Percentiles rank a stretch among this genome's conserved stretches.
These are phyloP conservation scores for Sisyra terminalis DNA, from an alignment of 2,888 invertebrate genomes.

Conservation along the genomic window DNA sequence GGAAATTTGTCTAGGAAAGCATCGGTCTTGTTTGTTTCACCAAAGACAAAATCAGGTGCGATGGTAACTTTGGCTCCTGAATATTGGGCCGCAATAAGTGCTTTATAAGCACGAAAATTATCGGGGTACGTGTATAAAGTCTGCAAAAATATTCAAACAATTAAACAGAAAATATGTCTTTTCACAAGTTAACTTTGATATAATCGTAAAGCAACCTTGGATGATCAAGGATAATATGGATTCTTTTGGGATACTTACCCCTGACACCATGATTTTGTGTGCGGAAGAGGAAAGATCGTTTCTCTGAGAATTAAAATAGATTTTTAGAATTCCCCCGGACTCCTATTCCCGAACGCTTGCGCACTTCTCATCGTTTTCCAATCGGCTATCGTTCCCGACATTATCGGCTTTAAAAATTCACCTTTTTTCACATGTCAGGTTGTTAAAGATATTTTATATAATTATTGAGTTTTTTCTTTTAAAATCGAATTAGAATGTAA, in stretches of 20 bases:
- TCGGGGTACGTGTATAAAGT: conserved; percentile 96
- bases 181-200: background rate
- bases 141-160: conserved; percentile 36
- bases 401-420: too few species aligned
- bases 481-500: too few species aligned
- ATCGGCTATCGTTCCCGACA: too few species aligned
- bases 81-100: conserved; percentile 93
- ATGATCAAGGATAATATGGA: conserved; percentile 13
- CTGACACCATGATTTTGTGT: conserved; percentile 30
- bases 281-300: conserved; percentile 22
- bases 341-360: background rate
- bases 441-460: too few species aligned
- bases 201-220: background rate
- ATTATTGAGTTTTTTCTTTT: too few species aligned
- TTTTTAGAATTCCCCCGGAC: conserved; percentile 13
- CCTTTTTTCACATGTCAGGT: too few species aligned
- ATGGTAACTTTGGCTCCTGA: conserved; percentile 77
- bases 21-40: conserved; percentile 79
- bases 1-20: conserved; percentile 89
- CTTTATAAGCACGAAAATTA: conserved; percentile 97
- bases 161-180: background rate
- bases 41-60: conserved; percentile 75
- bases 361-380: too few species aligned
- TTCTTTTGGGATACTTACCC: conserved; percentile 28
- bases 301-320: conserved; percentile 11